phyloP scores from a whole-genome alignment of 2,888 invertebrate genomes.

The Polia nebulosa region DNA sequence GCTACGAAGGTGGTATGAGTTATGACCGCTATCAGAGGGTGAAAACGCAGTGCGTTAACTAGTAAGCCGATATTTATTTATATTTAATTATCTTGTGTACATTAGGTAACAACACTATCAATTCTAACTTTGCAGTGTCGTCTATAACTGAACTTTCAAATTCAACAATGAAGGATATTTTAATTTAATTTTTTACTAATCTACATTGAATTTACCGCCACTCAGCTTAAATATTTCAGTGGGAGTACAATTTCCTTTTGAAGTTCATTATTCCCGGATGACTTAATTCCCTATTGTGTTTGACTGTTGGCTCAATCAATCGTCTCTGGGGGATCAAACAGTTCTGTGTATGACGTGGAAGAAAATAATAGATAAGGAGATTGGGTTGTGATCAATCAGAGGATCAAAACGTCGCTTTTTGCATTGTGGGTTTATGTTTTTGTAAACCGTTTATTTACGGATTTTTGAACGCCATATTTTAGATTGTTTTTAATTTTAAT shows the following conservation, averaged over 20 bases:
- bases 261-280: slow-evolving; percentile 27
- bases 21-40: too few species aligned
- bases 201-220: neutral
- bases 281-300: slow-evolving; percentile 13
- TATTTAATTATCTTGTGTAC: too few species aligned
- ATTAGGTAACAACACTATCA: too few species aligned
- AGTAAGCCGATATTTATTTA: too few species aligned
- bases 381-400: slow-evolving; percentile 19
- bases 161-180: neutral
- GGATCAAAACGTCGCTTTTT: slow-evolving; percentile 5
- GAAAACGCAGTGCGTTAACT: too few species aligned
- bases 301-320: slow-evolving; percentile 16
- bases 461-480: neutral
- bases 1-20: too few species aligned
- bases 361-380: slow-evolving; percentile 38
- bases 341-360: slow-evolving; percentile 33
- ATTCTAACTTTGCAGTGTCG: neutral
- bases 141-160: neutral
- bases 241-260: slow-evolving; percentile 9
- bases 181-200: neutral
- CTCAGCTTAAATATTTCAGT: slow-evolving; percentile 12
- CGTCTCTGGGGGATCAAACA: slow-evolving; percentile 33
- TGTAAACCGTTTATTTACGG: neutral
- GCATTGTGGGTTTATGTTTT: slow-evolving; percentile 5
- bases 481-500: neutral